A percentile compares a stretch with the other conserved stretches of the same genome.
phyloP scores from a whole-genome alignment of 2,113 vertebrate genomes.

The Xiphias gladius region DNA sequence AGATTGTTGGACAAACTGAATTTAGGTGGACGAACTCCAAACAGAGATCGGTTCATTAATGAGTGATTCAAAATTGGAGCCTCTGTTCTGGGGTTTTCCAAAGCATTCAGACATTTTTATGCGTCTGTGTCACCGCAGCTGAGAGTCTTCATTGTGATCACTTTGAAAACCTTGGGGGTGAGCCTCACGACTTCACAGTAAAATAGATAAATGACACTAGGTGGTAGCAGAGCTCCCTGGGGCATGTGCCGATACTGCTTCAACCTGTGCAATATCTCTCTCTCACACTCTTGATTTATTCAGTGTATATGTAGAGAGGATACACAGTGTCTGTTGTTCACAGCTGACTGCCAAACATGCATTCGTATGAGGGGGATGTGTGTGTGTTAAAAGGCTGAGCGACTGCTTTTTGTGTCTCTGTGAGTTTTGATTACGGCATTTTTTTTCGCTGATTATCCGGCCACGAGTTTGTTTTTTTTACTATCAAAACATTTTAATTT shows the following conservation, averaged over 20 bases:
- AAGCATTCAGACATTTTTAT: not conserved
- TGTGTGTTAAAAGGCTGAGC: conserved; percentile 7
- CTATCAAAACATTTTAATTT: conserved; percentile 15
- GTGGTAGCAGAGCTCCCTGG: conserved; percentile 76
- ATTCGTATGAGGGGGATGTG: not conserved
- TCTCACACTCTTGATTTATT: conserved; percentile 60
- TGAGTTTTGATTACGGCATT: conserved; percentile 7
- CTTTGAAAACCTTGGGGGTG: conserved; percentile 19
- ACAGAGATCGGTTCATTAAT: not conserved
- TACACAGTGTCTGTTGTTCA: conserved; percentile 25
- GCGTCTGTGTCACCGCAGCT: conserved; percentile 9
- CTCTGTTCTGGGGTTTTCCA: not conserved
- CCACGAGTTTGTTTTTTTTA: not conserved
- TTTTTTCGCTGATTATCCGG: conserved; percentile 15
- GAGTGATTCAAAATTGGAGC: not conserved
- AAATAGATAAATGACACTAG: conserved; percentile 78
- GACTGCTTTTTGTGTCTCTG: not conserved
- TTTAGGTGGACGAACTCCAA: not conserved
- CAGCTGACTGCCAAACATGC: conserved; percentile 13
- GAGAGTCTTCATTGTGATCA: not conserved
- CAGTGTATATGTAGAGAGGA: conserved; percentile 3
- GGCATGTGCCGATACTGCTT: conserved; percentile 30
- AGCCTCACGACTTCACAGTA: conserved; percentile 37
- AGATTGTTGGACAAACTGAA: not conserved
- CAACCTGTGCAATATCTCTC: conserved; percentile 56